Percentiles rank a stretch among this genome's conserved stretches.
Evolutionary conservation across 2,797 vertebrate species (phyloP).

Genomic region (Propithecus deckenii): DNA sequence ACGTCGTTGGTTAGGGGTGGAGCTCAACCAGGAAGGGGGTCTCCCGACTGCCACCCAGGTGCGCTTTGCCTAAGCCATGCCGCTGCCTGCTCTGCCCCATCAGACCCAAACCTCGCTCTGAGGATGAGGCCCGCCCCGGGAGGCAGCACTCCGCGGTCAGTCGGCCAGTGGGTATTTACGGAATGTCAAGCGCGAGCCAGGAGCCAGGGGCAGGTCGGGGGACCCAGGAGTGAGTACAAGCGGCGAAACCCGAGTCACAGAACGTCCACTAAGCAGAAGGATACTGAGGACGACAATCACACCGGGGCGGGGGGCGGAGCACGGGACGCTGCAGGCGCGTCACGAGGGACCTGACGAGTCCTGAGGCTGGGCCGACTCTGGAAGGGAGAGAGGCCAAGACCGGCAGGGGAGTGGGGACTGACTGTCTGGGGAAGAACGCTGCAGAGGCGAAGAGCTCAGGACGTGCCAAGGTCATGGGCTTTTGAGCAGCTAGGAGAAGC

Average conservation of each 20-base stretch:
- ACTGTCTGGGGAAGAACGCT: neutral
- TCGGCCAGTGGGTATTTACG: neutral
- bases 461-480: neutral
- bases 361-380: neutral
- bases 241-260: neutral
- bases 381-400: neutral
- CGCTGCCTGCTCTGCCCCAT: no score
- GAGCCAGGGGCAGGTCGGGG: no score
- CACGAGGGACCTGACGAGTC: neutral
- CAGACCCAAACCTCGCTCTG: neutral
- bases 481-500: neutral
- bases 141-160: neutral
- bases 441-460: neutral
- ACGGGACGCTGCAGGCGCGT: neutral
- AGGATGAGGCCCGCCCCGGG: accelerated
- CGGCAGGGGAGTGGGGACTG: neutral
- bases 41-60: neutral
- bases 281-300: neutral
- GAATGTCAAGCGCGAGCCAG: accelerated
- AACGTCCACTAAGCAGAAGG: neutral
- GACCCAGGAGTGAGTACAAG: neutral
- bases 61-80: neutral
- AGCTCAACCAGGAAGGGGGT: neutral
- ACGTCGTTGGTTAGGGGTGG: neutral
- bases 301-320: neutral